Conservation (phyloP, 1,140 invertebrate species). For the Scaptomyza graminum region DNA sequence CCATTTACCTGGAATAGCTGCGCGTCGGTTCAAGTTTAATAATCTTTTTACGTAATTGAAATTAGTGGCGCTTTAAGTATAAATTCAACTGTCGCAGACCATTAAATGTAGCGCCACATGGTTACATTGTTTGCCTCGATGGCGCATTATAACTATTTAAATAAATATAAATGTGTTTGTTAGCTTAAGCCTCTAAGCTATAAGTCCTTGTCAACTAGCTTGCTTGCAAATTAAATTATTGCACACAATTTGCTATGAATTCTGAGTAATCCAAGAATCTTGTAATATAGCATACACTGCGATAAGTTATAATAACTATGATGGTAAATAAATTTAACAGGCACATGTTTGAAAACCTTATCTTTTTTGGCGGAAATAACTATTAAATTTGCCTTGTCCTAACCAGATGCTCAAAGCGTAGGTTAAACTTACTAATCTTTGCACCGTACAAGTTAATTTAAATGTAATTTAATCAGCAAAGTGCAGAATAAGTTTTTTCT, state of each 20-base stretch:
- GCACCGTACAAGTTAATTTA: not conserved
- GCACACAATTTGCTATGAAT: not conserved
- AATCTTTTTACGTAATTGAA: constrained; percentile 60
- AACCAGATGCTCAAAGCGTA: too few species aligned
- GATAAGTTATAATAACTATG: not conserved
- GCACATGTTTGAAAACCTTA: too few species aligned
- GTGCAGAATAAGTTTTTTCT: too few species aligned
- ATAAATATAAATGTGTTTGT: not conserved
- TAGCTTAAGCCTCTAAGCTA: constrained; percentile 1
- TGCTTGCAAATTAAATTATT: constrained; percentile 3
- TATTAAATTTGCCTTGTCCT: too few species aligned
- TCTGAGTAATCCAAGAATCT: not conserved
- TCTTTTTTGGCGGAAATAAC: too few species aligned
- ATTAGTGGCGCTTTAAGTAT: constrained; percentile 36
- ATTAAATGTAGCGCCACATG: not conserved
- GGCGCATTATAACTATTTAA: not conserved
- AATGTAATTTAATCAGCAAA: too few species aligned
- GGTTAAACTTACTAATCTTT: not conserved
- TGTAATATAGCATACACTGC: not conserved
- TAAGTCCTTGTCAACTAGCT: not conserved
- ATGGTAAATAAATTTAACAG: too few species aligned
- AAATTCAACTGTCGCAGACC: constrained; percentile 31
- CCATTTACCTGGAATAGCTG: constrained; percentile 32
- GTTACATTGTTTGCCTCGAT: not conserved
- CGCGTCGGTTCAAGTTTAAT: constrained; percentile 49